Conservation (phyloP, 2,797 vertebrate genomes). For the Sparidentex hasta region DNA sequence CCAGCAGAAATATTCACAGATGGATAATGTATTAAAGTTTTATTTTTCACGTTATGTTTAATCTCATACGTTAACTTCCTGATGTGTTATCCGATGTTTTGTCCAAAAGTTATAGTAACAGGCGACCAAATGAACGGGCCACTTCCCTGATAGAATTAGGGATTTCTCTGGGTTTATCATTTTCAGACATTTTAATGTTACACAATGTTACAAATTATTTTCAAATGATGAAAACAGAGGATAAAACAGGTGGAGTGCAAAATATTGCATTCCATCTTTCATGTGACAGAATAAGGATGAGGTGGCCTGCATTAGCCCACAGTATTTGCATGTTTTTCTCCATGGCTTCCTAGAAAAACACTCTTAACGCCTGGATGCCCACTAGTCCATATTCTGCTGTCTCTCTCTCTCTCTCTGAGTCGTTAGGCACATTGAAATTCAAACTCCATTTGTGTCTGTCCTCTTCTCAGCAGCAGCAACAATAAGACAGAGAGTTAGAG, state of each 20-base stretch:
- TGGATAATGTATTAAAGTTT: too few relatives aligned
- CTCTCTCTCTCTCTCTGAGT: constrained; percentile 73
- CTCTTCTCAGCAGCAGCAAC: constrained; percentile 78
- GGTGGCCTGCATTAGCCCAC: constrained; percentile 27
- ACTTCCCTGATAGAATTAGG: too few relatives aligned
- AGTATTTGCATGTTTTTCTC: constrained; percentile 63
- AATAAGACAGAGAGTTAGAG: constrained; percentile 74
- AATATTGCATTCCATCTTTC: constrained; percentile 22
- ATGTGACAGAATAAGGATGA: constrained; percentile 23
- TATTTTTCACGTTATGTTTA: too few relatives aligned
- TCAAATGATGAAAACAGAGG: background rate
- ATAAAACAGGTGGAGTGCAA: background rate
- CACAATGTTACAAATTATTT: too few relatives aligned
- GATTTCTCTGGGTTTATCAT: too few relatives aligned
- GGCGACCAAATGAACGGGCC: too few relatives aligned
- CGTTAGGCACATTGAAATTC: constrained; percentile 82
- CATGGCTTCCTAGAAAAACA: constrained; percentile 51
- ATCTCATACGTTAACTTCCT: too few relatives aligned
- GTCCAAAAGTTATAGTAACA: too few relatives aligned
- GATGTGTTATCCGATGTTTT: too few relatives aligned
- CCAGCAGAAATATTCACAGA: too few relatives aligned
- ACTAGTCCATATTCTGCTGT: constrained; percentile 78
- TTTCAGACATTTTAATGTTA: too few relatives aligned
- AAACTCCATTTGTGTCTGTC: constrained; percentile 79
- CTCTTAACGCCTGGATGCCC: constrained; percentile 75